Conservation (phyloP, 2,797 vertebrate genomes). For the Neosilurus mollespiculum region DNA sequence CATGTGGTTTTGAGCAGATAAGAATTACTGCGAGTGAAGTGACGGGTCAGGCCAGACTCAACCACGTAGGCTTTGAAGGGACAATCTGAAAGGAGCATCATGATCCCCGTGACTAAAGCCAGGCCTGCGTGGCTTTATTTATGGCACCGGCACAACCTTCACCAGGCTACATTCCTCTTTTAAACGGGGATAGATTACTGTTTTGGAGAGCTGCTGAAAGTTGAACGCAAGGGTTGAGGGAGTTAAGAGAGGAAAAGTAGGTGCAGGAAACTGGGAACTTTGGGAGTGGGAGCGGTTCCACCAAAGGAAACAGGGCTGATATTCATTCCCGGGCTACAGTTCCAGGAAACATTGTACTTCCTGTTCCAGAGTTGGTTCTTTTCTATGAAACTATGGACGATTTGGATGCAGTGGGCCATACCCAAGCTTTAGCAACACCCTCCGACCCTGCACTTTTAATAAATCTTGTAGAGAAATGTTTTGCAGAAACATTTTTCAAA, state of each 20-base stretch:
- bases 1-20: background rate
- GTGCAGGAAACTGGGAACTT: background rate
- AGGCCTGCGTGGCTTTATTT: constrained; percentile 1
- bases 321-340: background rate
- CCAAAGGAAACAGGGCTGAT: background rate
- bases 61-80: constrained; percentile 4
- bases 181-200: background rate
- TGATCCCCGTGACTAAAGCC: constrained; percentile 41
- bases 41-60: background rate
- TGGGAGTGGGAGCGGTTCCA: background rate
- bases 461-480: background rate
- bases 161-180: constrained; percentile 10
- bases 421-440: background rate
- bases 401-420: background rate
- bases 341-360: constrained; percentile 11
- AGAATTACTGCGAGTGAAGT: constrained; percentile 14
- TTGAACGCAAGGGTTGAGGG: background rate
- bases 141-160: background rate
- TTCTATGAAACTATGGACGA: background rate
- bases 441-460: background rate
- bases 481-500: background rate
- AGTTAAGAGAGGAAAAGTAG: constrained; percentile 1
- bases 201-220: background rate
- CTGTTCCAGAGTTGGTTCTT: background rate
- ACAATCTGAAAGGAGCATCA: constrained; percentile 13